phyloP scores from a whole-genome alignment of 2,113 vertebrate species.

The Plecturocebus donacophilus region DNA sequence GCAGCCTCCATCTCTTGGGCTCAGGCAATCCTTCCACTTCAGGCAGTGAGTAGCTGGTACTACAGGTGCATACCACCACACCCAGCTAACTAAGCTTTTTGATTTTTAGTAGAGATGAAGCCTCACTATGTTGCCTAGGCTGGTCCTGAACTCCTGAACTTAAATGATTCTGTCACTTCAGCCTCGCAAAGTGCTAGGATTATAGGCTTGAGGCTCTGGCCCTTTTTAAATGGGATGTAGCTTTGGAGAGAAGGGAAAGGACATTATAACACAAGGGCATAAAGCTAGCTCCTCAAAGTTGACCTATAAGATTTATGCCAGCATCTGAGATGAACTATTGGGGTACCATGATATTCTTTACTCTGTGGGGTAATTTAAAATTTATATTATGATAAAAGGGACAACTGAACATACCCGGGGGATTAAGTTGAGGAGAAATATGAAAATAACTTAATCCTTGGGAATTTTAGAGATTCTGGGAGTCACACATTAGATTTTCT shows the following conservation, averaged over 20 bases:
- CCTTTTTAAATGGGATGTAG: not conserved
- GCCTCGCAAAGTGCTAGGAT: too few species aligned
- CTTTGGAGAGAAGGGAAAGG: not conserved
- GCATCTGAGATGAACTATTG: not conserved
- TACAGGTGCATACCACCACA: too few species aligned
- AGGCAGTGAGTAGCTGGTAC: too few species aligned
- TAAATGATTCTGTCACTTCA: too few species aligned
- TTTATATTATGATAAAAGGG: not conserved
- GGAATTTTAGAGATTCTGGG: constrained; percentile 17
- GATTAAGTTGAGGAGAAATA: constrained; percentile 18
- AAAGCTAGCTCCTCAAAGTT: not conserved
- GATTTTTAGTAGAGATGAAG: too few species aligned
- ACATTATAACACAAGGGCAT: not conserved
- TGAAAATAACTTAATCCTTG: constrained; percentile 14
- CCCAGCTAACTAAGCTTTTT: too few species aligned
- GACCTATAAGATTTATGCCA: not conserved
- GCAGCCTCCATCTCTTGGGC: too few species aligned
- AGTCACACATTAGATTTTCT: constrained; percentile 27
- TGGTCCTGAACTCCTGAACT: too few species aligned
- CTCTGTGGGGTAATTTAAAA: not conserved
- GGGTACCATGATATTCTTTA: not conserved
- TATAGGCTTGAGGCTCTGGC: not conserved
- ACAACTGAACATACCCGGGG: constrained; percentile 4
- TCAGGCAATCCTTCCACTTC: too few species aligned
- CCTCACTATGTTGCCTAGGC: too few species aligned